Base-by-base conservation (phyloP, 2,888 invertebrate species). In the Volucella zonaria region DNA sequence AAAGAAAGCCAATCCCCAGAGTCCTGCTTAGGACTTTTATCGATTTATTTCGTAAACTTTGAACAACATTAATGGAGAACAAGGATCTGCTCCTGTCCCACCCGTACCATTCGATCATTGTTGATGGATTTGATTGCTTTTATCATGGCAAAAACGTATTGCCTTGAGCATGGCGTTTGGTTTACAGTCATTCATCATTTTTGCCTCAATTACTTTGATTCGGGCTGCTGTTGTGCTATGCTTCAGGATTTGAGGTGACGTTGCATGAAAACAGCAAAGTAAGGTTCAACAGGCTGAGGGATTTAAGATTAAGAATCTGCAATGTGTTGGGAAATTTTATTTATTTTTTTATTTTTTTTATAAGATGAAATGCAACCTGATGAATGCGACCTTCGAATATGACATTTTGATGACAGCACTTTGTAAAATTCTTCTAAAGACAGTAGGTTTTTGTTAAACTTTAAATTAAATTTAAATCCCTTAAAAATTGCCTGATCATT, bases 121-220 rank as follows among this genome's bases (percentile, higher is more conserved):
- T 15, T 78, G 78, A 71, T 78, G 56, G 62, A 71, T 70, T 78
- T 64, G 64, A 71, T 64, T 76, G 67, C 47, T 68, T 67, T 78
- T 71, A 70, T 78, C 78, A 71, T 71, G 62, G 56, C 70, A 64
- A 43, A 71, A 71, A 56, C 56, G 58, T 71, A 62, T 78, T 62
- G 71, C 70, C 51, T 31, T 52, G 31, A 62, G 49, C 9, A 51
- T 45, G 67, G 58, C 47, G 15, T 61, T 64, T 47, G 49, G 62
- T 52, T 70, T 49, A 14, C 15, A 18, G 70, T 12, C 54, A 64
- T 78, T 51, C 78, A 78, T 70, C 78, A 71, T 64, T 31, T 64
- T 70, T 38, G 76, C 59, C 68, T 54, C 67, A 61, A 67, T 76
- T 68, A 76, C 52, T 68, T 45, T 43, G 18, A 61, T 12, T 43